These are phyloP conservation scores for Astyanax mexicanus DNA, from an alignment of 2,797 vertebrate genomes.

Conservation along the genomic window DNA sequence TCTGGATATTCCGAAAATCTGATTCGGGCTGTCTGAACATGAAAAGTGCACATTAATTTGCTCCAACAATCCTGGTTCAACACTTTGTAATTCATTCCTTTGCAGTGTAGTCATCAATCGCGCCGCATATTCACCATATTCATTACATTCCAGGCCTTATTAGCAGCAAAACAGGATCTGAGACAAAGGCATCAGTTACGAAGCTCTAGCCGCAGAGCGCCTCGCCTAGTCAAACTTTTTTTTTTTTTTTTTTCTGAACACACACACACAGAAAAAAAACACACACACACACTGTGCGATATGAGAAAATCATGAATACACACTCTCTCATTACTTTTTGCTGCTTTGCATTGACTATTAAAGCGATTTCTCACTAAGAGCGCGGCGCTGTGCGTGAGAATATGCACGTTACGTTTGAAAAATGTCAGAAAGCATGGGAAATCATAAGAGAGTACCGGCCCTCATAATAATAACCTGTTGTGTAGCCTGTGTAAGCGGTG, in stretches of 20 bases:
- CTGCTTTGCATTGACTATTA: not conserved
- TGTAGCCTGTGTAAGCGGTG: not conserved
- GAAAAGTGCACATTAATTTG: too few relatives aligned
- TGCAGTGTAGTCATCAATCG: conserved; percentile 20
- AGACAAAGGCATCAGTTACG: not conserved
- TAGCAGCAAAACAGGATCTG: not conserved
- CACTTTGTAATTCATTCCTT: conserved; percentile 12
- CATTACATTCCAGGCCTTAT: conserved; percentile 3
- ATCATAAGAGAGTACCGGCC: not conserved
- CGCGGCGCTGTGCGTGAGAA: conserved; percentile 7
- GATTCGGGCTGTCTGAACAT: too few relatives aligned
- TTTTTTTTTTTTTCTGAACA: too few relatives aligned
- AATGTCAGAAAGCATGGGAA: conserved; percentile 17
- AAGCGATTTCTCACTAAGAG: not conserved
- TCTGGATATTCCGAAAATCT: too few relatives aligned
- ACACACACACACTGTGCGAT: too few relatives aligned
- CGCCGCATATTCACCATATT: not conserved
- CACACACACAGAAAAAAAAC: too few relatives aligned
- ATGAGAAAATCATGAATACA: not conserved
- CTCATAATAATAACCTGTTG: conserved; percentile 27
- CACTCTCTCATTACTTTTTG: not conserved
- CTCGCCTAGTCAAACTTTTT: not conserved
- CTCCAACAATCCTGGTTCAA: too few relatives aligned
- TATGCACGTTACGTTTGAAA: not conserved
- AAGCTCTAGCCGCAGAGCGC: not conserved